phyloP scores from a whole-genome alignment of 1,140 invertebrate species.

The Pantala flavescens region DNA sequence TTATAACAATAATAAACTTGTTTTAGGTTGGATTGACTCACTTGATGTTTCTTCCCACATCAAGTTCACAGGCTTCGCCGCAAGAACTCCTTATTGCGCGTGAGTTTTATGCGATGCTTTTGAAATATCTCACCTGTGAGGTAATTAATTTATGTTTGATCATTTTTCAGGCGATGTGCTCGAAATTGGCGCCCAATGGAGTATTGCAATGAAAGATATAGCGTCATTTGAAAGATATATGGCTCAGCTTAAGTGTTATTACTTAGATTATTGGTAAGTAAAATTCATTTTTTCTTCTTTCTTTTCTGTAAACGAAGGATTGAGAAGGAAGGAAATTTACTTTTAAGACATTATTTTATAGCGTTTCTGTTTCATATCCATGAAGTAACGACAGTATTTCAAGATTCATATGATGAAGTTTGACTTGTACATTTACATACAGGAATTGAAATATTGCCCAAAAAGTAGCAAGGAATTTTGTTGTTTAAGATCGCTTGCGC shows the following conservation, averaged over 20 bases:
- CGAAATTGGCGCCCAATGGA: slow-evolving; percentile 94
- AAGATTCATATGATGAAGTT: no score
- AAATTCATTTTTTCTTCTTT: not conserved
- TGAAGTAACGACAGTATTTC: no score
- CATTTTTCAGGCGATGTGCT: slow-evolving; percentile 61
- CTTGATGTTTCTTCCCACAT: slow-evolving; percentile 77
- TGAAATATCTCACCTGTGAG: no score
- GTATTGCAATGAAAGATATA: slow-evolving; percentile 82
- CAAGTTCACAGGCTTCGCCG: slow-evolving; percentile 62
- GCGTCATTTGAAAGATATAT: slow-evolving; percentile 92
- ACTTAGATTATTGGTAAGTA: slow-evolving; percentile 87
- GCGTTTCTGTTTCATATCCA: no score
- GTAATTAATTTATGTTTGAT: no score
- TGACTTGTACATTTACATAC: no score
- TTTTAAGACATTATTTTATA: no score
- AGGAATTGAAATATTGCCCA: no score
- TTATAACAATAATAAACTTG: no score
- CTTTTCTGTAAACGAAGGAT: not conserved
- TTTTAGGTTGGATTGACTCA: slow-evolving; percentile 68
- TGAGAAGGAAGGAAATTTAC: not conserved
- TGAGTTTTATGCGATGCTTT: slow-evolving; percentile 31
- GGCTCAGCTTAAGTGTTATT: slow-evolving; percentile 94
- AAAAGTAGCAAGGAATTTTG: no score
- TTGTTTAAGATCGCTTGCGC: no score
- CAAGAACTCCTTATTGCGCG: slow-evolving; percentile 80